Evolutionary conservation across 2,888 invertebrate species (phyloP), one percentile per base, ranked within the genome.

Genomic region (Invenusta paracnida): DNA sequence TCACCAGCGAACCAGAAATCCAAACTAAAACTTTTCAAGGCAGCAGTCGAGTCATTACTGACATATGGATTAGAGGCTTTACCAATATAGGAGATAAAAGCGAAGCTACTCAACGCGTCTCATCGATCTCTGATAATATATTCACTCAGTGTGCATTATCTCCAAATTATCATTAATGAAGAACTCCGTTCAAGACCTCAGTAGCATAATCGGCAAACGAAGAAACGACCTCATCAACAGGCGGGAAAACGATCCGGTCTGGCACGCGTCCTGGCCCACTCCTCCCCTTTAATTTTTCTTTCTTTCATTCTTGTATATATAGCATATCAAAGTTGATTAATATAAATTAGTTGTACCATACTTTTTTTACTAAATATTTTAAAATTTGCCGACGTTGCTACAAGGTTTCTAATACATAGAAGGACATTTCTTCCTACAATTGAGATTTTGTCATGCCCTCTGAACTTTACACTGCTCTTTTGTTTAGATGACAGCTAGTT

Each of bases 1-100:
- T 83, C 17, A 1, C 1, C 29, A 25, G 83, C 30, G 0, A 83
- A 30, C 29, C 25, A 83, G 27, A 30, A 83, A 25, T 29, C 66
- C 2, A 83, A 83, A 66, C 31, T 83, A 0, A 25, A 66, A 25
- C 29, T 83, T 13, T 82, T 82, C 2, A 29, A 25, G 30, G 82
- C 13, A 30, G 83, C 83, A 1, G 83, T 83, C 5, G 30, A 83
- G 17, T 30, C 83, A 29, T 23, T 83, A 17, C 29, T 28, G 25
- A 25, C 66, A 66, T 83, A 83, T 66, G 83, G 83, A 1, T 5
- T 83, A 29, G 83, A 83, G 30, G 83, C 83, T 1, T 25, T 83
- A 27, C 30, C 30, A 29, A n/a, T 83, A 1, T 25, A 29, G 23
- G 83, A 29, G 48, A 2, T 30, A 11, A 29, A 30, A 11, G 1